These are phyloP conservation scores for Gila orcuttii DNA, from an alignment of 2,113 vertebrate genomes.

Conservation along the genomic window DNA sequence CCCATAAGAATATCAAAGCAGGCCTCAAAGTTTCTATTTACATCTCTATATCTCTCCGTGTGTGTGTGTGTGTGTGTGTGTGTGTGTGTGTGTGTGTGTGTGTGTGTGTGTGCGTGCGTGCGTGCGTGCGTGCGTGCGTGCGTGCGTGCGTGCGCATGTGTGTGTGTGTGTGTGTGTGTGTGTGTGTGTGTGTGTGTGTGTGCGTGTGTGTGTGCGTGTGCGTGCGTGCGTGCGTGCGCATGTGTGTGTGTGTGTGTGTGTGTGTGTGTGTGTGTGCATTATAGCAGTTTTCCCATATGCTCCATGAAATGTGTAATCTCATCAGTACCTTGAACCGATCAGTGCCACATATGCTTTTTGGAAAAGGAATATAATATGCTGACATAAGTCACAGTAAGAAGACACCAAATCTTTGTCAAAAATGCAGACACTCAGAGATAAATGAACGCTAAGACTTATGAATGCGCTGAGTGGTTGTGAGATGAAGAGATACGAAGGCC, in stretches of 20 bases:
- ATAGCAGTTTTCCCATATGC: slow-evolving; percentile 46
- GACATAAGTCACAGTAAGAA: slow-evolving; percentile 58
- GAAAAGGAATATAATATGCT: slow-evolving; percentile 45
- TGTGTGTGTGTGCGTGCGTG: background rate
- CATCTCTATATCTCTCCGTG: no score
- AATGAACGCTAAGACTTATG: slow-evolving; percentile 31
- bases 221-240: background rate
- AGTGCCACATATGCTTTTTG: slow-evolving; percentile 28
- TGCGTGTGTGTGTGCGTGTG: background rate
- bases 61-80: no score
- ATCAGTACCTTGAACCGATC: slow-evolving; percentile 1
- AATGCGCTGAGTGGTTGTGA: slow-evolving; percentile 60
- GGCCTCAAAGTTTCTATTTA: background rate
- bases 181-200: background rate
- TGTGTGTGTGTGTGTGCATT: background rate
- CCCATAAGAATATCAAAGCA: background rate
- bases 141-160: no score
- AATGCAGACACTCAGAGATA: slow-evolving; percentile 40
- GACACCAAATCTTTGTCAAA: slow-evolving; percentile 63
- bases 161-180: background rate
- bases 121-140: background rate
- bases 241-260: background rate
- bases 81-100: no score
- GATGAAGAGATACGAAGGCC: slow-evolving; percentile 68
- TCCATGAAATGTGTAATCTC: slow-evolving; percentile 28